Percentiles rank a stretch among this genome's conserved stretches.
Conservation (phyloP, 2,888 invertebrate genomes). For the Nymphalis polychloros region DNA sequence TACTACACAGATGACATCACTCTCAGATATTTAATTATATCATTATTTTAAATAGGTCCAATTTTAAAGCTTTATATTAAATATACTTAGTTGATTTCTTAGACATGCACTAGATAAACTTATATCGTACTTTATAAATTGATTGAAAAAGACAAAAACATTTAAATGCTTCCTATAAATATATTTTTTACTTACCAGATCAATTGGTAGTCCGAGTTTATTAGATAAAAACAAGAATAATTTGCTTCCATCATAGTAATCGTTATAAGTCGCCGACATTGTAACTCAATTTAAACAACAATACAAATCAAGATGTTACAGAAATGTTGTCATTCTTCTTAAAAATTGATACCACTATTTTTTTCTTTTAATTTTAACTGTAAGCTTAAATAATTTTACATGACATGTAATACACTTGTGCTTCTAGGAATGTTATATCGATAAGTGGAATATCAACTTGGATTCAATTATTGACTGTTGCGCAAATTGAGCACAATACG, state of each 20-base stretch:
- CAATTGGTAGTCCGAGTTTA: constrained; percentile 87
- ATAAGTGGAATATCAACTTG: constrained; percentile 23
- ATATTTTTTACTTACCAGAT: constrained; percentile 84
- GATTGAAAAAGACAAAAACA: background rate
- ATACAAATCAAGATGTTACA: constrained; percentile 10
- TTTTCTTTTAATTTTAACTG: constrained; percentile 5
- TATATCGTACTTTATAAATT: no score
- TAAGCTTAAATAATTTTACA: constrained; percentile 13
- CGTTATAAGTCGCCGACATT: constrained; percentile 61
- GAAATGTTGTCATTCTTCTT: constrained; percentile 4
- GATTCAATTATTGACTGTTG: constrained; percentile 32
- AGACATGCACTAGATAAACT: no score
- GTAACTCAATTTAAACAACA: constrained; percentile 28
- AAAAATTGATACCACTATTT: background rate
- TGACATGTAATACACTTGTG: constrained; percentile 16
- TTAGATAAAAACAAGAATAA: constrained; percentile 86
- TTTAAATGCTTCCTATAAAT: constrained; percentile 32
- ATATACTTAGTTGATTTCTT: no score
- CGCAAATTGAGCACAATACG: constrained; percentile 37
- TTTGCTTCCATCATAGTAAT: constrained; percentile 87
- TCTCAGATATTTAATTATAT: no score
- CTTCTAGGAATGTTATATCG: constrained; percentile 22
- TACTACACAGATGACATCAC: no score
- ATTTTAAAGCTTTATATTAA: no score
- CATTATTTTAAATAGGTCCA: no score